Evolutionary conservation across 2,888 invertebrate species (phyloP).

Genomic region (Hydrotaea cyrtoneurina): DNA sequence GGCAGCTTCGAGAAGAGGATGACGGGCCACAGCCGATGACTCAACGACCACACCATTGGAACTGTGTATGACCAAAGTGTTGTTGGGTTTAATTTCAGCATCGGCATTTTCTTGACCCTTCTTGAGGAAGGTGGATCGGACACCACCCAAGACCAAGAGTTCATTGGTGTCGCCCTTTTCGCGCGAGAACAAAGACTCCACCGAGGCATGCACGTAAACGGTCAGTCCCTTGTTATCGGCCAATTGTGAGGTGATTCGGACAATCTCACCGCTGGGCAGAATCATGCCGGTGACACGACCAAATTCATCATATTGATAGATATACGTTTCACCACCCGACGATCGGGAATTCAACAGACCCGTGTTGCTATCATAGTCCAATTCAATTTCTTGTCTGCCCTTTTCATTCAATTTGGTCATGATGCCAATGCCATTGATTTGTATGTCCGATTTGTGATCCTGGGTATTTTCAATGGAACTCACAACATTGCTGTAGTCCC

Average conservation of each 20-base stretch:
- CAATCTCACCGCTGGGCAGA: slow-evolving; percentile 94
- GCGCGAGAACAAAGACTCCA: slow-evolving; percentile 83
- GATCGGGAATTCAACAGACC: slow-evolving; percentile 93
- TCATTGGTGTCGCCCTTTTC: slow-evolving; percentile 83
- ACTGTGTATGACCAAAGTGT: slow-evolving; percentile 88
- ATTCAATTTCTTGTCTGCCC: slow-evolving; percentile 92
- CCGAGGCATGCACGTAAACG: slow-evolving; percentile 85
- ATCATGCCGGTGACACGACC: slow-evolving; percentile 93
- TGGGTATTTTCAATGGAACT: slow-evolving; percentile 97
- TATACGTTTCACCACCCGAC: slow-evolving; percentile 92
- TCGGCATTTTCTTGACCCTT: slow-evolving; percentile 88
- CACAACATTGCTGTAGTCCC: slow-evolving; percentile 95
- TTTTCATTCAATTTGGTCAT: slow-evolving; percentile 93
- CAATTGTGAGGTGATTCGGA: slow-evolving; percentile 89
- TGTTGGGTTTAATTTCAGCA: slow-evolving; percentile 89
- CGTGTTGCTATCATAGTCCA: slow-evolving; percentile 94
- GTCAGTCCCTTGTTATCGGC: slow-evolving; percentile 89
- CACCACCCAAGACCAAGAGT: slow-evolving; percentile 85
- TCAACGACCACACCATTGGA: slow-evolving; percentile 88
- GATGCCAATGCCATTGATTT: slow-evolving; percentile 95
- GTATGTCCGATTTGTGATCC: slow-evolving; percentile 94
- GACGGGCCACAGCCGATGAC: slow-evolving; percentile 89
- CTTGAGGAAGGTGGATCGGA: slow-evolving; percentile 86
- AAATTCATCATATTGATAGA: slow-evolving; percentile 94
- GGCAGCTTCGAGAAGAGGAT: slow-evolving; percentile 91